Evolutionary conservation across 1,140 invertebrate genomes (phyloP).

Genomic region (Pseudomyrmex dendroicus): DNA sequence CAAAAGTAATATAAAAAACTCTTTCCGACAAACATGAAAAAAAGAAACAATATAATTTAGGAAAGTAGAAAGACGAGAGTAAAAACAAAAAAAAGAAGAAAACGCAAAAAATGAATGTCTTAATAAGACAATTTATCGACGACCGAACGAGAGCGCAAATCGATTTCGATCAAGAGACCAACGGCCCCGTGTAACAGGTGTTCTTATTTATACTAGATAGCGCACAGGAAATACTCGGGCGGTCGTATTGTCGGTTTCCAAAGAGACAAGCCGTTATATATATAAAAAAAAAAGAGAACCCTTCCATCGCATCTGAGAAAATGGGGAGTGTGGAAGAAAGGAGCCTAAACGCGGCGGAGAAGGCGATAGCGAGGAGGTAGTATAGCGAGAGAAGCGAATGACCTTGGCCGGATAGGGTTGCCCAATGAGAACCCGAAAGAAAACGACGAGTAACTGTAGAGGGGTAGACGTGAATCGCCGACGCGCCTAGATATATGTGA

Average conservation of each 20-base stretch:
- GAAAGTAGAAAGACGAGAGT: too few relatives aligned
- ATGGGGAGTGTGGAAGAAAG: constrained; percentile 20
- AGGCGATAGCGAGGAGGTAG: not conserved
- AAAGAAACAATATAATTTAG: too few relatives aligned
- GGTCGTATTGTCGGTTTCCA: constrained; percentile 65
- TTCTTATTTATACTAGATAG: constrained; percentile 45
- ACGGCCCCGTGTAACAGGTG: constrained; percentile 73
- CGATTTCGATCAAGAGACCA: constrained; percentile 67
- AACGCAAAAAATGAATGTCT: not conserved
- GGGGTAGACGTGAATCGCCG: too few relatives aligned
- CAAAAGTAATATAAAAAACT: too few relatives aligned
- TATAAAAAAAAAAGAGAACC: constrained; percentile 68
- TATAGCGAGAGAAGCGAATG: constrained; percentile 45
- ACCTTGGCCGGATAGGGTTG: constrained; percentile 71
- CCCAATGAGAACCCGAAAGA: constrained; percentile 46
- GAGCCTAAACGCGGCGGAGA: constrained; percentile 36
- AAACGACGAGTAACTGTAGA: not conserved
- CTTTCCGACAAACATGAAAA: too few relatives aligned
- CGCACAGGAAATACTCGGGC: constrained; percentile 66
- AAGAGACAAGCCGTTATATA: constrained; percentile 66
- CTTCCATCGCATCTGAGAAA: constrained; percentile 67
- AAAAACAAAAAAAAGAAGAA: too few relatives aligned
- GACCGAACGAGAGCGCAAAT: constrained; percentile 14
- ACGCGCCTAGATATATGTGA: constrained; percentile 36
- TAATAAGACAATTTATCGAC: not conserved